Conservation (phyloP, 2,888 invertebrate species). For the Colletes collaris region DNA sequence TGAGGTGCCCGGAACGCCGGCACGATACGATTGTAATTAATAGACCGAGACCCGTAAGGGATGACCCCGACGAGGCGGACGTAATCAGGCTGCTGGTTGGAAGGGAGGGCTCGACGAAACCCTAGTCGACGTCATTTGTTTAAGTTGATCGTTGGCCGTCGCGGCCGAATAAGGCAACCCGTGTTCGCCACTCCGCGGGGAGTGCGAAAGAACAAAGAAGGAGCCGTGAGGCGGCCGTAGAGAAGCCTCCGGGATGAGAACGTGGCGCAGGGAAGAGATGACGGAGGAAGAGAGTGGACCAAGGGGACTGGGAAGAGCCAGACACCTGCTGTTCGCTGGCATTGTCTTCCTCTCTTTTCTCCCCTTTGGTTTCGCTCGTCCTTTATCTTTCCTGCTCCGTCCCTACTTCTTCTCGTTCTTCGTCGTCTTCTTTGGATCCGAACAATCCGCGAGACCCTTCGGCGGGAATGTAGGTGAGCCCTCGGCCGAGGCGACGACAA, state of each 20-base stretch:
- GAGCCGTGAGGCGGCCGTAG: constrained; percentile 40
- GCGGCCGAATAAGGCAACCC: constrained; percentile 73
- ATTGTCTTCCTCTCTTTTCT: constrained; percentile 58
- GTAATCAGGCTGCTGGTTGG: constrained; percentile 59
- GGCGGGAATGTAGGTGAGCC: constrained; percentile 28
- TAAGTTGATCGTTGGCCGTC: constrained; percentile 68
- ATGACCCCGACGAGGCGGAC: constrained; percentile 52
- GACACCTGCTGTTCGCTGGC: constrained; percentile 66
- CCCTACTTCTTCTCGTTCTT: constrained; percentile 6
- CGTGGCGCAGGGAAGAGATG: constrained; percentile 43
- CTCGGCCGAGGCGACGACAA: constrained; percentile 63
- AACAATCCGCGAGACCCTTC: constrained; percentile 51
- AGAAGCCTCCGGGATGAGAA: constrained; percentile 56
- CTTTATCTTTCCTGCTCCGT: constrained; percentile 6
- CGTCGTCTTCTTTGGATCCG: constrained; percentile 20
- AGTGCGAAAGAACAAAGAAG: constrained; percentile 78
- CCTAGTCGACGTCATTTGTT: constrained; percentile 73
- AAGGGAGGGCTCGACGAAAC: constrained; percentile 48
- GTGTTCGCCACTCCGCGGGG: constrained; percentile 68
- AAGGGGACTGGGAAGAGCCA: constrained; percentile 31
- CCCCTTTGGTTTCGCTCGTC: constrained; percentile 24
- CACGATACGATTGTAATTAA: constrained; percentile 69
- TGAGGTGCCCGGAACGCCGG: neutral
- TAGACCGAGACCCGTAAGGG: constrained; percentile 57
- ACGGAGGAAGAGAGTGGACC: constrained; percentile 37